Percentiles rank a stretch among this genome's conserved stretches.
phyloP scores from a whole-genome alignment of 2,113 vertebrate species.

The Dendrocopos noguchii region DNA sequence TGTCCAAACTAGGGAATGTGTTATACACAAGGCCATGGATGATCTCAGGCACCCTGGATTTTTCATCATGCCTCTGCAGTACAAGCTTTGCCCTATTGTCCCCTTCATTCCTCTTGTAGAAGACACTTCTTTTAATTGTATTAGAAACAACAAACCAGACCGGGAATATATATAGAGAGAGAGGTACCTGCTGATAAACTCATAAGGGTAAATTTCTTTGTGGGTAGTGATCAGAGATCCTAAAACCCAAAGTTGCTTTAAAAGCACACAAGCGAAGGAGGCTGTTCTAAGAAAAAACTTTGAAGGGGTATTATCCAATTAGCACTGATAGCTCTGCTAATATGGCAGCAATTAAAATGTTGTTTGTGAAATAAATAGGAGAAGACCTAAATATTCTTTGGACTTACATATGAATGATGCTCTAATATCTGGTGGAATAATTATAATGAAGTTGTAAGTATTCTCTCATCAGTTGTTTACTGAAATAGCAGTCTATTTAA shows the following conservation, averaged over 20 bases:
- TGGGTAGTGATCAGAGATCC: neutral
- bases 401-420: slow-evolving; percentile 66
- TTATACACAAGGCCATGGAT: neutral
- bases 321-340: slow-evolving; percentile 62
- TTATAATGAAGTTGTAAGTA: slow-evolving; percentile 79
- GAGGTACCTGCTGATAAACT: neutral
- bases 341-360: slow-evolving; percentile 67
- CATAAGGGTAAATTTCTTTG: neutral
- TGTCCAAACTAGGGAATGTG: neutral
- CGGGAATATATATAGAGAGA: neutral
- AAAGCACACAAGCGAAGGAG: neutral
- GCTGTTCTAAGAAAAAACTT: slow-evolving; percentile 45
- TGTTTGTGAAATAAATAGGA: slow-evolving; percentile 67
- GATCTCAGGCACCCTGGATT: neutral
- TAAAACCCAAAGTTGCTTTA: neutral
- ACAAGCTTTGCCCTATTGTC: neutral
- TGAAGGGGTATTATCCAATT: slow-evolving; percentile 60
- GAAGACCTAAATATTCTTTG: slow-evolving; percentile 73
- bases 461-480: slow-evolving; percentile 77
- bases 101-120: neutral
- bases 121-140: neutral
- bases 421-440: slow-evolving; percentile 74
- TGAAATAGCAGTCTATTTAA: slow-evolving; percentile 76
- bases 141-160: neutral
- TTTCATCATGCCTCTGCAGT: neutral